Evolutionary conservation across 1,140 invertebrate genomes (phyloP).

Genomic region (Oncopodura yosiiana): DNA sequence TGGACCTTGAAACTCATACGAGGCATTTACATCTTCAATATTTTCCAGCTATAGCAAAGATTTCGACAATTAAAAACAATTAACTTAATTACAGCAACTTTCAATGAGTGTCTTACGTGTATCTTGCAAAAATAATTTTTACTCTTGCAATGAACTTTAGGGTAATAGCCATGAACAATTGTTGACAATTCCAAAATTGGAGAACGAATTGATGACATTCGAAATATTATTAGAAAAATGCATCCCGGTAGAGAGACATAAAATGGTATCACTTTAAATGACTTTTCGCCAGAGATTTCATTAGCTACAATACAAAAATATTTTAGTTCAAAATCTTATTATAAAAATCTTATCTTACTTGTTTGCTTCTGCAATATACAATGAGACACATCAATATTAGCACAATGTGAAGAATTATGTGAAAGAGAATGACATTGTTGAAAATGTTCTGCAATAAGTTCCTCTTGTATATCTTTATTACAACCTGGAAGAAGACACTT

Average conservation of each 20-base stretch:
- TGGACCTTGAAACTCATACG: slow-evolving; percentile 16
- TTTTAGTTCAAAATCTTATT: neutral
- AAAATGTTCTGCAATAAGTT: slow-evolving; percentile 11
- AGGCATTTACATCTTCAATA: slow-evolving; percentile 11
- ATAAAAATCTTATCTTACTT: neutral
- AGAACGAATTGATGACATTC: slow-evolving; percentile 9
- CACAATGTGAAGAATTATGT: neutral
- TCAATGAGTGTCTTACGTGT: neutral
- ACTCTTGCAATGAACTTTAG: neutral
- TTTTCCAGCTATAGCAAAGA: slow-evolving; percentile 6
- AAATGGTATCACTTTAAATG: slow-evolving; percentile 2
- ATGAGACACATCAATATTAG: slow-evolving; percentile 11
- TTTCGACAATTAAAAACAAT: neutral
- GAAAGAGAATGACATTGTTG: slow-evolving; percentile 4
- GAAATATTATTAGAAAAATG: slow-evolving; percentile 19
- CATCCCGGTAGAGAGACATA: neutral
- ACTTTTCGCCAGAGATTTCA: slow-evolving; percentile 10
- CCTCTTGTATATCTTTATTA: slow-evolving; percentile 8
- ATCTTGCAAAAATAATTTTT: slow-evolving; percentile 11
- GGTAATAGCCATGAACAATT: slow-evolving; percentile 17
- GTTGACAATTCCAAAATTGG: slow-evolving; percentile 22
- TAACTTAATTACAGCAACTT: neutral
- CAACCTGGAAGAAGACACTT: slow-evolving; percentile 23
- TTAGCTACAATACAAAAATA: neutral
- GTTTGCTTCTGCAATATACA: neutral